Conservation (phyloP, 1,140 invertebrate genomes). For the Penaeus chinensis region DNA sequence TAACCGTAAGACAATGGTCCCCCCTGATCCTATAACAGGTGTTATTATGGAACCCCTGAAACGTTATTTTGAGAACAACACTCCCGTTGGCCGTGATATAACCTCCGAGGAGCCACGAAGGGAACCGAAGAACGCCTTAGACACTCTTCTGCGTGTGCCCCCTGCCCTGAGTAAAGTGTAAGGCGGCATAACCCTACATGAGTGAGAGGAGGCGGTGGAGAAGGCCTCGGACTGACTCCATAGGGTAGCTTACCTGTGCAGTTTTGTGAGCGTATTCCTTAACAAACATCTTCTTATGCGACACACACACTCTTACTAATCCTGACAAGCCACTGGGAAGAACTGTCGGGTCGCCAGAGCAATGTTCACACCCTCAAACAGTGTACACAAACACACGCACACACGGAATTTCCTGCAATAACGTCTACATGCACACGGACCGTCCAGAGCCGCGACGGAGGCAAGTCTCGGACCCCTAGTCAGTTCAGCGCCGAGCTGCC, state of each 20-base stretch:
- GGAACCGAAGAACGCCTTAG: background rate
- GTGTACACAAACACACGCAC: slow-evolving; percentile 60
- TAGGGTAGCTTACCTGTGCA: slow-evolving; percentile 48
- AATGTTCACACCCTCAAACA: slow-evolving; percentile 59
- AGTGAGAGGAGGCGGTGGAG: slow-evolving; percentile 20
- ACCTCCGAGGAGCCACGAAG: slow-evolving; percentile 6
- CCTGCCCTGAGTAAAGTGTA: slow-evolving; percentile 33
- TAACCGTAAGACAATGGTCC: slow-evolving; percentile 25
- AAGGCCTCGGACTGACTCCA: slow-evolving; percentile 22
- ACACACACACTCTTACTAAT: slow-evolving; percentile 56
- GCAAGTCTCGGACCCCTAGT: slow-evolving; percentile 40
- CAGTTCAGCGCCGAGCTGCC: slow-evolving; percentile 44
- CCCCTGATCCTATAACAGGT: slow-evolving; percentile 26
- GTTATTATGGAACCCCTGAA: slow-evolving; percentile 5
- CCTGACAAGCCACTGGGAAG: slow-evolving; percentile 54
- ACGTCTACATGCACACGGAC: slow-evolving; percentile 49
- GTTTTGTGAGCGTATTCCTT: slow-evolving; percentile 53
- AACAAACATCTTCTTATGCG: slow-evolving; percentile 50
- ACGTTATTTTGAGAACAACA: background rate
- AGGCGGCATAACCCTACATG: background rate
- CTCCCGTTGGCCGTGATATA: background rate
- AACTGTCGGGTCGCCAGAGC: slow-evolving; percentile 49
- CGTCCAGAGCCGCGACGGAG: slow-evolving; percentile 44
- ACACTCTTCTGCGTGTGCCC: slow-evolving; percentile 8
- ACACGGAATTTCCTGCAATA: slow-evolving; percentile 60